These are phyloP conservation scores for Liposcelis brunnea DNA, from an alignment of 2,888 invertebrate genomes.

Conservation along the genomic window DNA sequence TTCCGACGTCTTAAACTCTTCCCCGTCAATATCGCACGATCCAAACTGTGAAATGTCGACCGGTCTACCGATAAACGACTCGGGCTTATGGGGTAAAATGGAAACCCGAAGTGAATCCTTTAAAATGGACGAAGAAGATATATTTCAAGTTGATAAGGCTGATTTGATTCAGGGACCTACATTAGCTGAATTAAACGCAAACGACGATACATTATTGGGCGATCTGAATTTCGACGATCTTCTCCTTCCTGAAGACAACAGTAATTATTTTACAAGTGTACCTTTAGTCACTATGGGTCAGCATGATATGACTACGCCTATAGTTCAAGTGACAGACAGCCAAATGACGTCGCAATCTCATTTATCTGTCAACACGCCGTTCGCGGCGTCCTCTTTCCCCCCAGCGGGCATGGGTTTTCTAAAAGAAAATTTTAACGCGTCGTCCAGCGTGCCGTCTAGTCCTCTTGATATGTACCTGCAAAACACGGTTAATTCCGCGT, in stretches of 20 bases:
- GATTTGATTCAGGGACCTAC: slow-evolving; percentile 72
- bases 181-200: slow-evolving; percentile 68
- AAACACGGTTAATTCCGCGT: slow-evolving; percentile 24
- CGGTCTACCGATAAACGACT: slow-evolving; percentile 11
- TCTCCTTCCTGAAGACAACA: slow-evolving; percentile 50
- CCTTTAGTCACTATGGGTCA: slow-evolving; percentile 31
- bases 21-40: slow-evolving; percentile 18
- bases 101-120: slow-evolving; percentile 31
- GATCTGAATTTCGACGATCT: slow-evolving; percentile 78
- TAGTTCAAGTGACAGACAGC: slow-evolving; percentile 4
- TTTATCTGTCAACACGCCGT: slow-evolving; percentile 2
- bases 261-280: slow-evolving; percentile 33
- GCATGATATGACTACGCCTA: slow-evolving; percentile 19
- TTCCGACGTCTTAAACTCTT: slow-evolving; percentile 22
- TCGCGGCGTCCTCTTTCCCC: slow-evolving; percentile 21
- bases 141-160: slow-evolving; percentile 74
- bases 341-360: neutral
- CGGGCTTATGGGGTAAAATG: neutral
- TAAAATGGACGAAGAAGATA: slow-evolving; percentile 76
- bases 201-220: slow-evolving; percentile 57
- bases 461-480: slow-evolving; percentile 26
- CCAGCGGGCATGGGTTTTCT: slow-evolving; percentile 21
- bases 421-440: slow-evolving; percentile 21
- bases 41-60: slow-evolving; percentile 10
- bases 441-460: slow-evolving; percentile 31